Evolutionary conservation across 2,113 vertebrate species (phyloP), one percentile per base, ranked within the genome.

Genomic region (Cephalopholis sonnerati): DNA sequence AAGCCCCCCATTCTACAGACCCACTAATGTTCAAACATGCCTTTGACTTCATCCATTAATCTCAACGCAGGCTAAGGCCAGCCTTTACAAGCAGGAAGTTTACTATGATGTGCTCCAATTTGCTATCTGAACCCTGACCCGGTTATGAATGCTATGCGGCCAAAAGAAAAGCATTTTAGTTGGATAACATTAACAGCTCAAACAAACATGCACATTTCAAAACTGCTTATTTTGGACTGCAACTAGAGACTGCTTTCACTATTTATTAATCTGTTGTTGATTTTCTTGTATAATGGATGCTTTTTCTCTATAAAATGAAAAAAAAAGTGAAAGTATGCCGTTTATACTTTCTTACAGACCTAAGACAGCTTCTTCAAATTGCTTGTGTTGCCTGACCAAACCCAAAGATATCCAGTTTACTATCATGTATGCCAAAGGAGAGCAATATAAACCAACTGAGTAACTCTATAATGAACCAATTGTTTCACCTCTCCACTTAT

Each of bases 11-110:
- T 74, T 65, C 15, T 68, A 41, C 22, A 81, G 29, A 44, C n/a
- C 54, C 25, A 15, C 24, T 22, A 39, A 44, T 77, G 76, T 85
- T 88, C 73, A 70, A 85, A 83, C 61, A 83, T 78, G 70, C 58
- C 71, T 88, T 68, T 82, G 69, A 83, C 59, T 59, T 74, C 57
- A 68, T 61, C 53, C 59, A 65, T 73, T 57, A 66, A n/a, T 82
- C 78, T 77, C 63, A 10, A 61, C 7, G 27, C 72, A 25, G 48
- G 24, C 57, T 11, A 15, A 39, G 17, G 53, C 15, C 36, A 50
- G 62, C 25, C 9, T 0, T 18, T 71, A 67, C 50, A 71, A 59
- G 57, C 55, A 86, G 58, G 55, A 75, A 9, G 65, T 74, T 41
- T 29, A 41, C 70, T 29, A 11, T 29, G 39, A 41, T 63, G 68